Percentiles rank a stretch among this genome's conserved stretches.
phyloP scores from a whole-genome alignment of 2,797 vertebrate genomes.

The Poecile montanus region DNA sequence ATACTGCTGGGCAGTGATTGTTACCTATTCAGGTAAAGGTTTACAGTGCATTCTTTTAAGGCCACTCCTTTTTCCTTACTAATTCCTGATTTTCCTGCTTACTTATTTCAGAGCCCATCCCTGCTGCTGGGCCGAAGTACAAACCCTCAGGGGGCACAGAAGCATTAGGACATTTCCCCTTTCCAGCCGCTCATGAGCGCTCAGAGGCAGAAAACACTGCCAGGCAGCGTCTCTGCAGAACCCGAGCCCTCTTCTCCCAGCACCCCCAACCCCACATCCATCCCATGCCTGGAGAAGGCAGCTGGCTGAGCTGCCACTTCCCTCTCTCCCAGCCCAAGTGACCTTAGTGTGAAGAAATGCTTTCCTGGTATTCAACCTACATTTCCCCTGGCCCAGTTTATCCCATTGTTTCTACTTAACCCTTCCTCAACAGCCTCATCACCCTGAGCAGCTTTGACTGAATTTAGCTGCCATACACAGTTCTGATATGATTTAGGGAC shows the following conservation, averaged over 20 bases:
- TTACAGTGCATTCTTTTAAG: not conserved
- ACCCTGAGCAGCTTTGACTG: not conserved
- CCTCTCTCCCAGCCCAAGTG: not conserved
- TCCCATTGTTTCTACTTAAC: slow-evolving; percentile 34
- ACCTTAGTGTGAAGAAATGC: slow-evolving; percentile 29
- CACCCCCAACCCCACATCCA: not conserved
- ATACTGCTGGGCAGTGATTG: not conserved
- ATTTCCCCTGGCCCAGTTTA: not conserved
- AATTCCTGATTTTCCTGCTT: not conserved
- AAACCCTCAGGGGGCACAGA: not conserved
- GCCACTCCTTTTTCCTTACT: not conserved
- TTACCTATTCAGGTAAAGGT: not conserved
- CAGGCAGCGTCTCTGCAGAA: not conserved
- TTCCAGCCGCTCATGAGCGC: not conserved
- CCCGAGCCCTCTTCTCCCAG: not conserved
- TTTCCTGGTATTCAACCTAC: slow-evolving; percentile 50
- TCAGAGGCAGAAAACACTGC: not conserved
- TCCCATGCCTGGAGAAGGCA: rapidly evolving
- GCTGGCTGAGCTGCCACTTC: not conserved
- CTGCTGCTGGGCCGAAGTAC: not conserved
- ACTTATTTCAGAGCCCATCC: not conserved
- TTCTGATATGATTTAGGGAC: not conserved
- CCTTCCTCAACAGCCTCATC: not conserved
- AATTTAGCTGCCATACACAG: not conserved
- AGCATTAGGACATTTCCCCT: not conserved